Conservation (phyloP, 2,888 invertebrate genomes). For the Aphidoletes aphidimyza region DNA sequence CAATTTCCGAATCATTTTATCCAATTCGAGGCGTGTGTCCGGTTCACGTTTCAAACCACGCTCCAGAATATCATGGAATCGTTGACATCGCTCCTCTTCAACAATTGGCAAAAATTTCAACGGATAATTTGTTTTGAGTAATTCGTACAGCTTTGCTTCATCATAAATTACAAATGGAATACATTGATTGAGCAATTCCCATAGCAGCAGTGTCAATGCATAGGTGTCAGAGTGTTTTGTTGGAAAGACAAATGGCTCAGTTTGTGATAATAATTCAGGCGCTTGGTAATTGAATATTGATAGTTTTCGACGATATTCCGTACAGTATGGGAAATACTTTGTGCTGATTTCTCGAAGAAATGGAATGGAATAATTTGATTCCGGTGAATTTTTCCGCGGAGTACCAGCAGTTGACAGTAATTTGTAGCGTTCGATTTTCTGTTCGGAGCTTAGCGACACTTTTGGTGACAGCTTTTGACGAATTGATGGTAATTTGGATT, state of each 20-base stretch:
- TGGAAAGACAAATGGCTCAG: slow-evolving; percentile 58
- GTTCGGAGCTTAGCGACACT: neutral
- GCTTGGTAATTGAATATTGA: slow-evolving; percentile 58
- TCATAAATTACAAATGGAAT: slow-evolving; percentile 58
- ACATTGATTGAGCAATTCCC: slow-evolving; percentile 59
- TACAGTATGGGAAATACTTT: slow-evolving; percentile 57
- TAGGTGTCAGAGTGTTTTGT: slow-evolving; percentile 58
- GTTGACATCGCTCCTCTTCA: slow-evolving; percentile 56
- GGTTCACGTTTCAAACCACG: slow-evolving; percentile 57
- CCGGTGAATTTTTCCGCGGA: neutral
- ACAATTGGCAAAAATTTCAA: slow-evolving; percentile 57
- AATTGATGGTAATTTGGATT: neutral
- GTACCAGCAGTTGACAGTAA: slow-evolving; percentile 39
- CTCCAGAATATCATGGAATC: slow-evolving; percentile 57
- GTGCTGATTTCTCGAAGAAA: neutral
- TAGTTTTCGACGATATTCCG: slow-evolving; percentile 58
- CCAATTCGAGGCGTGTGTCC: slow-evolving; percentile 55
- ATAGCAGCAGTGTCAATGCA: slow-evolving; percentile 58
- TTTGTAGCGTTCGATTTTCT: slow-evolving; percentile 6
- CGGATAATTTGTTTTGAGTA: slow-evolving; percentile 55
- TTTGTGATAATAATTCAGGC: slow-evolving; percentile 57
- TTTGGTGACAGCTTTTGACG: neutral
- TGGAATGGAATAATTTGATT: neutral
- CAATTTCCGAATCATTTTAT: slow-evolving; percentile 45
- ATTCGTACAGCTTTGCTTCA: slow-evolving; percentile 57